phyloP scores from a whole-genome alignment of 2,888 invertebrate genomes.

The Cryptus viduatorius region DNA sequence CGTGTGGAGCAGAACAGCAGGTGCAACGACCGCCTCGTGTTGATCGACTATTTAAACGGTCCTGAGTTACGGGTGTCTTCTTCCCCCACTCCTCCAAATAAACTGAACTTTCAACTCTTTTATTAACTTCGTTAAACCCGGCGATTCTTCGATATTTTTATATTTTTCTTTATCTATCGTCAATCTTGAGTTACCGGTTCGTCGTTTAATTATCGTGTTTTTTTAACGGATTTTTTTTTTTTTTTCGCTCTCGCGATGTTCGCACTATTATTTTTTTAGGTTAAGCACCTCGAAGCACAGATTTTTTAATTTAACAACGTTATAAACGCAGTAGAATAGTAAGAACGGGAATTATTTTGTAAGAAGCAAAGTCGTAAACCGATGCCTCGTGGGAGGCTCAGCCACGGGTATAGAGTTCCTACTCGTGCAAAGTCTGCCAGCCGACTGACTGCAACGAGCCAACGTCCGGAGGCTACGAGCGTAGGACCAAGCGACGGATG shows the following conservation, averaged over 20 bases:
- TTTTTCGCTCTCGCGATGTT: not conserved
- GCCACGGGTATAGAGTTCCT: slow-evolving; percentile 52
- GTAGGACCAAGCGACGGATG: slow-evolving; percentile 70
- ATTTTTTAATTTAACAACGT: not conserved
- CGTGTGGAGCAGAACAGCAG: not conserved
- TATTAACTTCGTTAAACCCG: not conserved
- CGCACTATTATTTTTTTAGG: not conserved
- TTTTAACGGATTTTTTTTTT: not conserved
- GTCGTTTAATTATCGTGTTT: not conserved
- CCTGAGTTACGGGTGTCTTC: not conserved
- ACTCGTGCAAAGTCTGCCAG: slow-evolving; percentile 72
- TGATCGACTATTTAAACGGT: slow-evolving; percentile 10
- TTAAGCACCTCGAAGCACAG: not conserved
- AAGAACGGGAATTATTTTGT: not conserved
- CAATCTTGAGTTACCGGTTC: not conserved
- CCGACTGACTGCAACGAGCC: slow-evolving; percentile 73
- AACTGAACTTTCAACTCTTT: not conserved
- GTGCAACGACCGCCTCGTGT: slow-evolving; percentile 43
- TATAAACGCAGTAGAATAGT: not conserved
- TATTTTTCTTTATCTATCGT: slow-evolving; percentile 4
- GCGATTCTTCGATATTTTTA: not conserved
- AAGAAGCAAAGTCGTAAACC: slow-evolving; percentile 48
- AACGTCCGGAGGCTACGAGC: slow-evolving; percentile 55
- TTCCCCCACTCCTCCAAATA: not conserved
- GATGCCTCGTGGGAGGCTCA: slow-evolving; percentile 62